Evolutionary conservation across 1,140 invertebrate species (phyloP).

Genomic region (Steinernema feltiae): DNA sequence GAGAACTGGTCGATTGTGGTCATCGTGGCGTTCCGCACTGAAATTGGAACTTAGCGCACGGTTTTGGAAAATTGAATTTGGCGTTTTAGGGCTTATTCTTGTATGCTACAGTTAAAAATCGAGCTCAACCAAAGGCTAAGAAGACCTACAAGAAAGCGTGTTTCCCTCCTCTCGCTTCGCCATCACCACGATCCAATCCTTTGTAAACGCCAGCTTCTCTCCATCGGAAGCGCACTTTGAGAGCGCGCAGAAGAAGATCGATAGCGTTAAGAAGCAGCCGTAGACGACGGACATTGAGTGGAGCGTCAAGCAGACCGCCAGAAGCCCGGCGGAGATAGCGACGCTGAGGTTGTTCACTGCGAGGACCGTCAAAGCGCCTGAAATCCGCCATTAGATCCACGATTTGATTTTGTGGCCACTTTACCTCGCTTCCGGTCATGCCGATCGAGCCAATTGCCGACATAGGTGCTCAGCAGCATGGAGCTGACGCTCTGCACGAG

Average conservation of each 20-base stretch:
- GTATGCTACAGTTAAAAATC: too few relatives aligned
- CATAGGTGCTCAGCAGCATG: background rate
- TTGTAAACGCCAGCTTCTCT: conserved; percentile 45
- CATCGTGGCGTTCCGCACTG: conserved; percentile 37
- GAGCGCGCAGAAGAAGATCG: conserved; percentile 41
- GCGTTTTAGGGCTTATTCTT: too few relatives aligned
- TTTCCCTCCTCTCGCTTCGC: conserved; percentile 8
- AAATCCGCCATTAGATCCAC: background rate
- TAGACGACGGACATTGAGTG: conserved; percentile 16
- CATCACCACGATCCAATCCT: conserved; percentile 51
- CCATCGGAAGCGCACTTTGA: conserved; percentile 43
- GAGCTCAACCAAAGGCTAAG: background rate
- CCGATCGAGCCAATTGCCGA: background rate
- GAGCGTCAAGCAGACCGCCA: conserved; percentile 5
- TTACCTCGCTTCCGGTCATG: background rate
- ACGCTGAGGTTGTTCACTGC: conserved; percentile 26
- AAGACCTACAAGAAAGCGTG: background rate
- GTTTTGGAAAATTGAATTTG: too few relatives aligned
- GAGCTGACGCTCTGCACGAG: conserved; percentile 1
- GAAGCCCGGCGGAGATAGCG: conserved; percentile 19
- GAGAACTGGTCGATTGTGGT: conserved; percentile 36
- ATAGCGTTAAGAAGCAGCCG: conserved; percentile 24
- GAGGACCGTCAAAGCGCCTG: conserved; percentile 23
- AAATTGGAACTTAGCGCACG: too few relatives aligned
- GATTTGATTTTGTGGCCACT: background rate